Evolutionary conservation across 1,140 invertebrate species (phyloP).

Genomic region (Drosophila orosa): DNA sequence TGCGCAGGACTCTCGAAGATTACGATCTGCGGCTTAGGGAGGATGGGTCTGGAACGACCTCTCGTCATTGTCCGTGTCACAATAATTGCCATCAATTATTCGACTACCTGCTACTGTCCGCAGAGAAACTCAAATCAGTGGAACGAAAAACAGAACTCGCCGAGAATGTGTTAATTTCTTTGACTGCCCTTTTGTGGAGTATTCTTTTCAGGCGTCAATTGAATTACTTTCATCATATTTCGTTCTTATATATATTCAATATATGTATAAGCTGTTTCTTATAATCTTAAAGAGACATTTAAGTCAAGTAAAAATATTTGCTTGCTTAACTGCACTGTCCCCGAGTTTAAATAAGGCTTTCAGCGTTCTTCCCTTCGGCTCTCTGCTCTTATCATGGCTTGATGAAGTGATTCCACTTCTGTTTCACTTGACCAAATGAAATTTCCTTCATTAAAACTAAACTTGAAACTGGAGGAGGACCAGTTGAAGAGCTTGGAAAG

Average conservation of each 20-base stretch:
- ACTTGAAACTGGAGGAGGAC: constrained; percentile 33
- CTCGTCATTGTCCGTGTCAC: constrained; percentile 62
- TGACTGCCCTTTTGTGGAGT: constrained; percentile 23
- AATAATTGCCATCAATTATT: constrained; percentile 75
- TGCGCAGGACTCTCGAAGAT: constrained; percentile 52
- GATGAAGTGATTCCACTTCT: constrained; percentile 49
- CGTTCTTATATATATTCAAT: background rate
- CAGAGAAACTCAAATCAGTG: constrained; percentile 6
- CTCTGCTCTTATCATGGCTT: constrained; percentile 28
- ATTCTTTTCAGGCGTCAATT: constrained; percentile 53
- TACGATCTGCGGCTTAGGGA: constrained; percentile 37
- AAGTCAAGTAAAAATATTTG: no score
- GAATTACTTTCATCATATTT: constrained; percentile 38
- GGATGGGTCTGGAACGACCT: constrained; percentile 30
- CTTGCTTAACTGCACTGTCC: background rate
- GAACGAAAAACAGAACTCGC: constrained; percentile 28
- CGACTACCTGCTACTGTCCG: constrained; percentile 66
- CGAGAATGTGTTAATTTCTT: constrained; percentile 61
- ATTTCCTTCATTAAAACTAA: constrained; percentile 75
- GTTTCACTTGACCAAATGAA: constrained; percentile 59
- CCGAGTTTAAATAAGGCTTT: background rate
- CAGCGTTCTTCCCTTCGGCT: background rate
- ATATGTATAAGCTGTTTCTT: background rate
- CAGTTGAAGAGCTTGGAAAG: background rate
- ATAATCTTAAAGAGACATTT: no score